These are phyloP conservation scores for Rhopalosiphum padi DNA, from an alignment of 1,140 invertebrate species.

Conservation along the genomic window DNA sequence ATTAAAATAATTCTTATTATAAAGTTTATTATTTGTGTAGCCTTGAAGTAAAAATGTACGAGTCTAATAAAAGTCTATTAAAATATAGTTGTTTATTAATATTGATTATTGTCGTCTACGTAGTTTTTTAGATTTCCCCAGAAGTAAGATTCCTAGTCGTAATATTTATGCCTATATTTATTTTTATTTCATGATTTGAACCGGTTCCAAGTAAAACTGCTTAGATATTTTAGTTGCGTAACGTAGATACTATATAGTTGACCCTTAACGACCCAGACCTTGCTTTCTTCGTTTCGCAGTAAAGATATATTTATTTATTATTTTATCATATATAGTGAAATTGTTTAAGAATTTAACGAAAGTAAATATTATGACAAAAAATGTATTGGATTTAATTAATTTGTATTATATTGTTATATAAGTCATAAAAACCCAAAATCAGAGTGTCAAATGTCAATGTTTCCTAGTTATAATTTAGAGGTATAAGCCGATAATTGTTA, in stretches of 20 bases:
- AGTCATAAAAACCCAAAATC: neutral
- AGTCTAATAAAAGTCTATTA: neutral
- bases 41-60: neutral
- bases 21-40: neutral
- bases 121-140: slow-evolving; percentile 8
- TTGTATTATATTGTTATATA: neutral
- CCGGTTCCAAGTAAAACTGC: neutral
- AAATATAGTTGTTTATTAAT: neutral
- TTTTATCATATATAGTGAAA: neutral
- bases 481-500: neutral
- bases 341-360: neutral
- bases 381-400: neutral
- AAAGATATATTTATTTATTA: neutral
- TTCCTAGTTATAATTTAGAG: neutral
- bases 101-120: neutral
- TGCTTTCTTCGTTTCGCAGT: slow-evolving; percentile 18
- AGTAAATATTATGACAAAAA: neutral
- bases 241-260: neutral
- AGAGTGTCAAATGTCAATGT: neutral
- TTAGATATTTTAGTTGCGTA: neutral
- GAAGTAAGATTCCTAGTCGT: neutral
- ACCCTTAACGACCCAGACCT: slow-evolving; percentile 42
- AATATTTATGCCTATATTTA: neutral
- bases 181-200: neutral
- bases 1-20: neutral